Percentiles rank a stretch among this genome's conserved stretches.
Evolutionary conservation across 1,140 invertebrate species (phyloP).

Genomic region (Drosophila navojoa): DNA sequence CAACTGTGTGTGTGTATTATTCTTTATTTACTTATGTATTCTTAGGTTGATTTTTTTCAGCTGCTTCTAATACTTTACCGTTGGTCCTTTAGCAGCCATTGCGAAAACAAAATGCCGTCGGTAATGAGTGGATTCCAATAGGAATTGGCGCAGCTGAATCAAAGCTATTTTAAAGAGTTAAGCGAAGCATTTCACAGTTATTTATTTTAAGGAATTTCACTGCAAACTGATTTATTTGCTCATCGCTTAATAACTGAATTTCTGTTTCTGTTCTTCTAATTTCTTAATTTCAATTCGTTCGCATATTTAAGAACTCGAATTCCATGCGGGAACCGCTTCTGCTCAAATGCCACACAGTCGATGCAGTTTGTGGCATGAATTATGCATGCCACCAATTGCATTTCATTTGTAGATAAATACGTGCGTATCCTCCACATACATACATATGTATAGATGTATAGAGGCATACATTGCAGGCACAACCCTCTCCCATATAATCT

Average conservation of each 20-base stretch:
- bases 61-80: slow-evolving; percentile 7
- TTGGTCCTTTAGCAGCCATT: slow-evolving; percentile 54
- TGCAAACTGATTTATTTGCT: background rate
- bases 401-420: slow-evolving; percentile 50
- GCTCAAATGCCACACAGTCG: slow-evolving; percentile 7
- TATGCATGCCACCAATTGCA: slow-evolving; percentile 57
- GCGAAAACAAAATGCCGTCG: slow-evolving; percentile 54
- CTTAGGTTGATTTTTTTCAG: slow-evolving; percentile 24
- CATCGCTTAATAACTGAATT: background rate
- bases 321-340: slow-evolving; percentile 7
- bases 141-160: background rate
- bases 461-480: slow-evolving; percentile 1
- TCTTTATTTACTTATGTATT: slow-evolving; percentile 74
- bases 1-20: slow-evolving; percentile 8
- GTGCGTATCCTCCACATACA: slow-evolving; percentile 15
- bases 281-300: background rate
- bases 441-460: slow-evolving; percentile 7
- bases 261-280: background rate
- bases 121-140: background rate
- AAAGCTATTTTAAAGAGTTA: background rate
- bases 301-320: slow-evolving; percentile 5
- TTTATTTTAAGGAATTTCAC: background rate
- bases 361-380: slow-evolving; percentile 41
- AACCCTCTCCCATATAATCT: slow-evolving; percentile 36
- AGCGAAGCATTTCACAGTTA: background rate